phyloP scores from a whole-genome alignment of 1,140 invertebrate genomes.

The Amyelois transitella region DNA sequence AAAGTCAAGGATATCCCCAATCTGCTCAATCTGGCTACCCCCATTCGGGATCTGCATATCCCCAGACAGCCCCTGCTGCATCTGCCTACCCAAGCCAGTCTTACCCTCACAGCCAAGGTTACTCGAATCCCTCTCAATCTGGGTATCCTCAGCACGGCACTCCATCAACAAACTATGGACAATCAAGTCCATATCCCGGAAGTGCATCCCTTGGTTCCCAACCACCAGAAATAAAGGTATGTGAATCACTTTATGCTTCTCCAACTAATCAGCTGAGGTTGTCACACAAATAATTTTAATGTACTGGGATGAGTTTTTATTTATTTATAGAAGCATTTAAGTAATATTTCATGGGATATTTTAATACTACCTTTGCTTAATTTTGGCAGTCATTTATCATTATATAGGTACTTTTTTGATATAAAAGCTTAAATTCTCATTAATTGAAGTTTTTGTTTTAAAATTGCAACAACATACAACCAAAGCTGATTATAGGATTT shows the following conservation, averaged over 20 bases:
- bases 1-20: constrained; percentile 23
- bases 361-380: too few relatives aligned
- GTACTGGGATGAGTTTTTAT: too few relatives aligned
- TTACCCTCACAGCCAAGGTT: constrained; percentile 18
- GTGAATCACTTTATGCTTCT: neutral
- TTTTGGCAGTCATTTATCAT: too few relatives aligned
- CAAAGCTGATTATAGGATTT: neutral
- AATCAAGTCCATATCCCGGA: constrained; percentile 24
- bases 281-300: too few relatives aligned
- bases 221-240: neutral
- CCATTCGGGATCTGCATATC: constrained; percentile 10
- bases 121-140: constrained; percentile 30
- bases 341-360: too few relatives aligned
- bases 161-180: constrained; percentile 8
- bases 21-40: constrained; percentile 27
- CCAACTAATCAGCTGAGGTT: neutral
- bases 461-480: neutral
- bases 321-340: too few relatives aligned
- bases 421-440: too few relatives aligned
- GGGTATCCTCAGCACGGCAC: constrained; percentile 34
- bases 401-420: too few relatives aligned
- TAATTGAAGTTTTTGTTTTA: too few relatives aligned
- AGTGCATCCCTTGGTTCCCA: constrained; percentile 18
- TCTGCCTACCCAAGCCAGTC: constrained; percentile 29
- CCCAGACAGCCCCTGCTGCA: constrained; percentile 16